Evolutionary conservation across 2,113 vertebrate genomes (phyloP).

Genomic region (Oryzias melastigma): DNA sequence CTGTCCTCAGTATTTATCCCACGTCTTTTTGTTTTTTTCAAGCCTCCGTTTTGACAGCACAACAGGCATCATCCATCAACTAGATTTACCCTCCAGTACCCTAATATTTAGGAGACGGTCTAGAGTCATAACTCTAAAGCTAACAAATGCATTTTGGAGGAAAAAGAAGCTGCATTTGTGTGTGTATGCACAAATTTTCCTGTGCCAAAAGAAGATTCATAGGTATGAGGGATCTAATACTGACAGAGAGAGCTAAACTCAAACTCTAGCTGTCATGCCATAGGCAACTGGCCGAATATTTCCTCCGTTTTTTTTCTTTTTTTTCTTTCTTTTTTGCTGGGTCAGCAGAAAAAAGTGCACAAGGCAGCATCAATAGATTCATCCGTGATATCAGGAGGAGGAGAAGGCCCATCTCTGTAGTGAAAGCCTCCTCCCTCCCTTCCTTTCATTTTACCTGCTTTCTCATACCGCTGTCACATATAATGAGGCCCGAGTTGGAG

Average conservation of each 20-base stretch:
- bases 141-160: slow-evolving; percentile 57
- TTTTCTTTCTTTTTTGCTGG: slow-evolving; percentile 41
- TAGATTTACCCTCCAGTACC: slow-evolving; percentile 62
- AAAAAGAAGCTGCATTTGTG: slow-evolving; percentile 13
- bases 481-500: slow-evolving; percentile 70
- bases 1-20: slow-evolving; percentile 42
- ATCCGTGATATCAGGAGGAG: slow-evolving; percentile 70
- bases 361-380: slow-evolving; percentile 72
- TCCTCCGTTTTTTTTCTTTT: neutral
- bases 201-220: slow-evolving; percentile 28
- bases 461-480: slow-evolving; percentile 60
- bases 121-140: slow-evolving; percentile 64
- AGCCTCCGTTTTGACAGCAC: slow-evolving; percentile 56
- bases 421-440: slow-evolving; percentile 23
- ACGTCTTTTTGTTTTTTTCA: slow-evolving; percentile 61
- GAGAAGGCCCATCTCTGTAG: slow-evolving; percentile 42
- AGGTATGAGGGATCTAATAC: slow-evolving; percentile 39
- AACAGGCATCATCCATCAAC: slow-evolving; percentile 67
- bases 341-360: slow-evolving; percentile 74
- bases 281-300: slow-evolving; percentile 48
- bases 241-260: slow-evolving; percentile 63
- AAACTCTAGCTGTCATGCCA: slow-evolving; percentile 62
- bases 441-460: slow-evolving; percentile 59
- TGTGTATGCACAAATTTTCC: slow-evolving; percentile 18
- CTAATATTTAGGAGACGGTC: slow-evolving; percentile 66